phyloP scores from a whole-genome alignment of 92 coral and sea anemone species.

The Porites lobata region DNA sequence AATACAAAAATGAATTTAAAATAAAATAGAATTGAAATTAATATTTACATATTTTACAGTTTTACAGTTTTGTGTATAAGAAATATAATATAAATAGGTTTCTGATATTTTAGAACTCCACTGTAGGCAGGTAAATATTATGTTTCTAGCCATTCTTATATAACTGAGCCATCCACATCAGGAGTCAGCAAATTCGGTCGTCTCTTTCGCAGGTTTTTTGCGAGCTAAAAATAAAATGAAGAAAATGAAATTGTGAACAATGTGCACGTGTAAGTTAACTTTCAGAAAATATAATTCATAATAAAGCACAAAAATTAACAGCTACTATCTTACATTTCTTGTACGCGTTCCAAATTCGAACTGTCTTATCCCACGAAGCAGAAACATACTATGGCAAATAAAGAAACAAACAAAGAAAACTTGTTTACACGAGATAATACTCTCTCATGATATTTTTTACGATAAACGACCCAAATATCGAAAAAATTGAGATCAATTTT shows the following conservation, averaged over 20 bases:
- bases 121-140: background rate
- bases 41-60: background rate
- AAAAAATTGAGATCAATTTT: too few species aligned
- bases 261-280: background rate
- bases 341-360: conserved; percentile 97
- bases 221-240: conserved; percentile 15
- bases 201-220: conserved; percentile 32
- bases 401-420: background rate
- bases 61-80: conserved; percentile 10
- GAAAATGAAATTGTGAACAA: background rate
- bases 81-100: background rate
- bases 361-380: conserved; percentile 97
- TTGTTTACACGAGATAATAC: too few species aligned
- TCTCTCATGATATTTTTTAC: too few species aligned
- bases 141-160: background rate
- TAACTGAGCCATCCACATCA: background rate
- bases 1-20: background rate
- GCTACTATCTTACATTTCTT: conserved; percentile 81
- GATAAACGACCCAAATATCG: too few species aligned
- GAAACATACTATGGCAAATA: conserved; percentile 80
- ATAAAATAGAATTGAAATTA: background rate
- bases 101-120: too few species aligned
- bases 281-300: background rate
- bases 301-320: background rate
- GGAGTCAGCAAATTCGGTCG: conserved; percentile 26